Base-by-base conservation (phyloP, 2,888 invertebrate species). In the Danaus chrysippus region DNA sequence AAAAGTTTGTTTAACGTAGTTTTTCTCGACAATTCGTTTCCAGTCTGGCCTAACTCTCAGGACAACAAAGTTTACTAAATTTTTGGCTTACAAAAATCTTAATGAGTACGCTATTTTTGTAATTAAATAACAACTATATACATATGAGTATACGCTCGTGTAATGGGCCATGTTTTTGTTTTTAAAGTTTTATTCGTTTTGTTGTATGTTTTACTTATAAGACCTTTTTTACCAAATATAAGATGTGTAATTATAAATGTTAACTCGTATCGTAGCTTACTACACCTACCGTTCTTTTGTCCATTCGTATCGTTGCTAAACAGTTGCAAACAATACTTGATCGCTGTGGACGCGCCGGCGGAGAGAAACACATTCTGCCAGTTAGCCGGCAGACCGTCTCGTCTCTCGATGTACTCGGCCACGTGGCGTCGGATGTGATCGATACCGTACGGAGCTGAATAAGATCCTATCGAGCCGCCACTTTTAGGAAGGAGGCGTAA, bases 311-410 rank as follows among this genome's bases (percentile, higher is more conserved):
- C 68, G 68, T 91, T 92, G 74, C 93, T 93, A 70, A 74, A 88
- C 70, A 97, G 81, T 84, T 96, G 95, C 76, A 98, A 84, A 0
- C 96, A 92, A 71, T 94, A 97, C 93, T 98, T 97, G 80, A 99
- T 99, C 69, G 94, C 97, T 76, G 96, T 97, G 63, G 98, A 98
- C 54, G 99, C 99, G 65, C 96, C 99, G 52, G 95, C 95, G 42
- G 95, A 94, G 42, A 99, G 92, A 74, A 96, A 94, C 63, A 99
- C 91, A 85, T 98, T 94, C 71, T 94, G 92, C 89, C 94, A 95
- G 82, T 95, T 92, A 54, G 93, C 83, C 0, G 95, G 93, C 61
- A 93, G 93, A 0, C 94, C 95, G 85, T 99, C 99, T 63, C 99
- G 94, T 17, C 93, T 85, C 80, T 93, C 86, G 76, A 99, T 99